These are phyloP conservation scores for Suricata suricatta DNA, from an alignment of 2,113 vertebrate species.

Conservation along the genomic window DNA sequence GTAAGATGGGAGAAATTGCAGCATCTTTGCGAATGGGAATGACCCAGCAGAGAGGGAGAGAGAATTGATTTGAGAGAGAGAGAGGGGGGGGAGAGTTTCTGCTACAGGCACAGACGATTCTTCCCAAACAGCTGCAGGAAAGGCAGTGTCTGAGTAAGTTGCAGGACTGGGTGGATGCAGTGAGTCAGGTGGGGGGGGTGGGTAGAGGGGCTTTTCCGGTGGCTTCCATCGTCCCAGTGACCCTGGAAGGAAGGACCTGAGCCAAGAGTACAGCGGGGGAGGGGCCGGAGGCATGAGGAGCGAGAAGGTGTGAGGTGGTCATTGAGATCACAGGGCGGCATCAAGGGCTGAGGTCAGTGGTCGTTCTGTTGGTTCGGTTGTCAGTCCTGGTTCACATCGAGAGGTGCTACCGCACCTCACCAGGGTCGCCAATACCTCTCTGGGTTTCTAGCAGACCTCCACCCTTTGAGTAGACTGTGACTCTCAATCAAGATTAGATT, in stretches of 20 bases:
- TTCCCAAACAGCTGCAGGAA: background rate
- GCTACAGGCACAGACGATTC: background rate
- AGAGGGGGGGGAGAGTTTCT: background rate
- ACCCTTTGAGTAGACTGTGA: background rate
- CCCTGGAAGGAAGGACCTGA: background rate
- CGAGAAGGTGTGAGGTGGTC: background rate
- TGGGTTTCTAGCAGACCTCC: background rate
- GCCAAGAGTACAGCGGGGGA: background rate
- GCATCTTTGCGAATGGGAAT: background rate
- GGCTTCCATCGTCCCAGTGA: background rate
- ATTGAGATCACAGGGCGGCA: background rate
- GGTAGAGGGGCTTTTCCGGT: background rate
- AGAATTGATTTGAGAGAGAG: background rate
- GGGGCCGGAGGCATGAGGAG: background rate
- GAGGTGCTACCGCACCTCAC: background rate
- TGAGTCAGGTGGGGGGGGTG: background rate
- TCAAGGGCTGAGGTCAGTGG: background rate
- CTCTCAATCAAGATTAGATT: slow-evolving; percentile 57
- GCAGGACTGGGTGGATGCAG: background rate
- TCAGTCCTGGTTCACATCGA: background rate
- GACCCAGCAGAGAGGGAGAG: background rate
- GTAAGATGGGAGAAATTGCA: background rate
- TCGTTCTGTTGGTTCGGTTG: background rate
- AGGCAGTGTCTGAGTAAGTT: background rate
- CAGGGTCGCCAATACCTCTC: background rate